A percentile compares a stretch with the other conserved stretches of the same genome.
These are phyloP conservation scores for Stenoptilia bipunctidactyla DNA, from an alignment of 2,888 invertebrate species.

Conservation along the genomic window DNA sequence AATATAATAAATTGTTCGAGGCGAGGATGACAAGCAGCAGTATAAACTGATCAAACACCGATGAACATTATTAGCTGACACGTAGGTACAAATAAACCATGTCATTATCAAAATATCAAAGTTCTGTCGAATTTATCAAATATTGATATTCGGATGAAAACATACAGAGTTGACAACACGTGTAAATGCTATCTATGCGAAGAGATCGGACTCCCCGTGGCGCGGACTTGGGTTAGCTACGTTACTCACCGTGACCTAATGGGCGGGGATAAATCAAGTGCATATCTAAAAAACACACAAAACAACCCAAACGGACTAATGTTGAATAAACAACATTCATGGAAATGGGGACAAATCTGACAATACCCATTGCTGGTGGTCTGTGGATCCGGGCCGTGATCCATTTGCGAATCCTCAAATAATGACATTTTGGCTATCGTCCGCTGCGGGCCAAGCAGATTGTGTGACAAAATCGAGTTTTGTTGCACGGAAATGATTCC, in stretches of 20 bases:
- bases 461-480: neutral
- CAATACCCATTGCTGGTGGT: slow-evolving; percentile 50
- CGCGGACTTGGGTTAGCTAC: slow-evolving; percentile 40
- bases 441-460: slow-evolving; percentile 5
- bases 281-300: slow-evolving; percentile 50
- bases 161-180: slow-evolving; percentile 68
- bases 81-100: slow-evolving; percentile 36
- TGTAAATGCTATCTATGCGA: slow-evolving; percentile 60
- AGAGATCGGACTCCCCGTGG: slow-evolving; percentile 60
- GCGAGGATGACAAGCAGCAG: neutral
- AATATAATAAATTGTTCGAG: slow-evolving; percentile 3
- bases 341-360: slow-evolving; percentile 64
- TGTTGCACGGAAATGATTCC: no score
- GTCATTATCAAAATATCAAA: slow-evolving; percentile 56
- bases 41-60: slow-evolving; percentile 11
- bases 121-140: slow-evolving; percentile 63
- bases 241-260: slow-evolving; percentile 67
- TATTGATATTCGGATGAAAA: slow-evolving; percentile 63
- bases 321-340: slow-evolving; percentile 66
- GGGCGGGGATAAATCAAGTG: slow-evolving; percentile 63
- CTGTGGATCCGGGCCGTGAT: slow-evolving; percentile 32
- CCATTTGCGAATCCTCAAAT: slow-evolving; percentile 35
- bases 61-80: slow-evolving; percentile 47
- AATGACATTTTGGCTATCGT: slow-evolving; percentile 13
- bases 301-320: slow-evolving; percentile 47